Evolutionary conservation across 2,113 vertebrate genomes (phyloP).

Genomic region (Trematomus loennbergii): DNA sequence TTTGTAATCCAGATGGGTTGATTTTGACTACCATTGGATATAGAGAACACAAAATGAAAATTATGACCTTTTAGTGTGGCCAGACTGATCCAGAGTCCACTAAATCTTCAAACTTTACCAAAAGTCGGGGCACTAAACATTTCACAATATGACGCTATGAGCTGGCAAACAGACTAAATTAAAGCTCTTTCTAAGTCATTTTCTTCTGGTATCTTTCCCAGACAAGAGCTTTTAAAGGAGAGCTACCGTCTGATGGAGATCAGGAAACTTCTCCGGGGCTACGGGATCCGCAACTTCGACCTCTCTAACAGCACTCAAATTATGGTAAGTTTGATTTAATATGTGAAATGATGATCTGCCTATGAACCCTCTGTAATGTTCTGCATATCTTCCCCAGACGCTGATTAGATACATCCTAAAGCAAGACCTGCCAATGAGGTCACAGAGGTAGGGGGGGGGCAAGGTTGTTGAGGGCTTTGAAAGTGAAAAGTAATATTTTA

Average conservation of each 20-base stretch:
- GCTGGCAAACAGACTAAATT: too few species aligned
- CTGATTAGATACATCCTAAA: constrained; percentile 92
- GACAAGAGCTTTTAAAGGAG: constrained; percentile 92
- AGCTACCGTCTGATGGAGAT: constrained; percentile 96
- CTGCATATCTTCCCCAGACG: constrained; percentile 77
- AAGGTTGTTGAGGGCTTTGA: too few species aligned
- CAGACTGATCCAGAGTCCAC: too few species aligned
- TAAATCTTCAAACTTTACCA: too few species aligned
- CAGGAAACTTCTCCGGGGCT: constrained; percentile 92
- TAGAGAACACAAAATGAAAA: too few species aligned
- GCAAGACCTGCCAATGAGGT: constrained; percentile 86
- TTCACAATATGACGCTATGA: too few species aligned
- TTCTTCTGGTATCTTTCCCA: constrained; percentile 54
- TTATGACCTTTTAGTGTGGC: too few species aligned
- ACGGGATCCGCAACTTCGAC: constrained; percentile 93
- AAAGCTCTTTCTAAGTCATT: neutral
- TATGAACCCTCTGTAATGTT: neutral
- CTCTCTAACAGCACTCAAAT: constrained; percentile 89
- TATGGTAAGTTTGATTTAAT: constrained; percentile 83
- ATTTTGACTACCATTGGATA: too few species aligned
- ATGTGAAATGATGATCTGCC: neutral
- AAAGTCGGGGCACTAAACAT: too few species aligned
- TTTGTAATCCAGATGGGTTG: too few species aligned
- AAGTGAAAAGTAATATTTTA: too few species aligned
- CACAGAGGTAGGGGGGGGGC: too few species aligned